phyloP scores from a whole-genome alignment of 2,888 invertebrate species.

The Tethea ocularis region DNA sequence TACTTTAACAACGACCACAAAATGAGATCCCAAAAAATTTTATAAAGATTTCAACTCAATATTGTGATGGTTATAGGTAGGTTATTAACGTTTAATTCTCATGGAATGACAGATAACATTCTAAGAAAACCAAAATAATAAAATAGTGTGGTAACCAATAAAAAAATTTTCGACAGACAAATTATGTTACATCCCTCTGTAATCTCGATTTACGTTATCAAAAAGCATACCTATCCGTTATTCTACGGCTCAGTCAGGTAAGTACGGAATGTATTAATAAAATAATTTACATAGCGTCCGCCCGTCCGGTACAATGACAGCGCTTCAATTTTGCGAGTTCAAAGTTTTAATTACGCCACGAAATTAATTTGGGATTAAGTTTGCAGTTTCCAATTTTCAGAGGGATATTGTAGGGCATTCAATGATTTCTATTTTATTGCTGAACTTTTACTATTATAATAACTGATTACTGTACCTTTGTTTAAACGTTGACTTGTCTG shows the following conservation, averaged over 20 bases:
- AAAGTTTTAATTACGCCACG: slow-evolving; percentile 62
- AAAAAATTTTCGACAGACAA: too few relatives aligned
- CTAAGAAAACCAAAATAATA: too few relatives aligned
- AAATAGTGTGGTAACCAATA: too few relatives aligned
- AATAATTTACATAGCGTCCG: slow-evolving; percentile 37
- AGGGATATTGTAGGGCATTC: neutral
- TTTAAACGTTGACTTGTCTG: too few relatives aligned
- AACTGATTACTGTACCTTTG: too few relatives aligned
- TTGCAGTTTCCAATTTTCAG: slow-evolving; percentile 26
- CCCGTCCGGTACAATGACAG: slow-evolving; percentile 38
- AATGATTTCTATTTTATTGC: neutral
- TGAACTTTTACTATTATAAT: neutral
- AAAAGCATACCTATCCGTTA: neutral
- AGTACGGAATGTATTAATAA: slow-evolving; percentile 26
- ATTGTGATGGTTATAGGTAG: too few relatives aligned
- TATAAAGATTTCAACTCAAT: too few relatives aligned
- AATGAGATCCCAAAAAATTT: too few relatives aligned
- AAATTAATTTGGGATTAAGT: slow-evolving; percentile 61
- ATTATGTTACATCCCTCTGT: neutral
- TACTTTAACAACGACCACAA: too few relatives aligned
- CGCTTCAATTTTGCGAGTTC: slow-evolving; percentile 43
- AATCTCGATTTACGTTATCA: neutral
- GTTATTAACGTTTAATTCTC: too few relatives aligned
- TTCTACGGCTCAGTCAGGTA: neutral
- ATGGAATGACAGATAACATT: too few relatives aligned